Percentiles rank a stretch among this genome's conserved stretches.
Evolutionary conservation across 2,888 invertebrate genomes (phyloP).

Genomic region (Drosophila leonis): DNA sequence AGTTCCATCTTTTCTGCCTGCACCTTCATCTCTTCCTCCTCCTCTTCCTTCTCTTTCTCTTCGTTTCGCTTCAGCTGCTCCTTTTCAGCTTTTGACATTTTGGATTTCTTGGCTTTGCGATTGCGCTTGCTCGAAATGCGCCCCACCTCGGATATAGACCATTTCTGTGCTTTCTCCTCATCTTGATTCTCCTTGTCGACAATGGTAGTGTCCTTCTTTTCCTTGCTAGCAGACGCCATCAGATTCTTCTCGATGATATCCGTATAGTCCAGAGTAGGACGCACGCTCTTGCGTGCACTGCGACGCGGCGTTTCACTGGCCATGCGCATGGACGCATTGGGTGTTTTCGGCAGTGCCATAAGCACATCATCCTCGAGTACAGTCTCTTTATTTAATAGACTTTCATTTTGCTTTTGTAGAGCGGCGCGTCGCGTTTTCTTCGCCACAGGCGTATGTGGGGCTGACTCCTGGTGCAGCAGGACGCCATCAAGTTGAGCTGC

Average conservation of each 20-base stretch:
- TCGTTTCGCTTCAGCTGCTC: background rate
- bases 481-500: constrained; percentile 14
- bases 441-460: constrained; percentile 38
- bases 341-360: constrained; percentile 2
- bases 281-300: constrained; percentile 80
- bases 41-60: background rate
- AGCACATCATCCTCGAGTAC: background rate
- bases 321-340: background rate
- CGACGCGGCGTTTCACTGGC: constrained; percentile 74
- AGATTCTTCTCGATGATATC: constrained; percentile 70
- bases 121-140: constrained; percentile 66
- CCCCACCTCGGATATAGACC: constrained; percentile 76
- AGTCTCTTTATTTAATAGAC: background rate
- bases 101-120: constrained; percentile 51
- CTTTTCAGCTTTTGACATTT: constrained; percentile 10
- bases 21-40: background rate
- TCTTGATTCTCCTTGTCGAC: constrained; percentile 30
- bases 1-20: background rate
- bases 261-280: constrained; percentile 79
- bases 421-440: constrained; percentile 38
- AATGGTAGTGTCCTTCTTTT: constrained; percentile 7
- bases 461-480: background rate
- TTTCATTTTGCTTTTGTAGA: background rate
- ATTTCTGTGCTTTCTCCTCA: constrained; percentile 51
- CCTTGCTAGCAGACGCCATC: constrained; percentile 48